Evolutionary conservation across 92 coral and sea anemone species (phyloP).

Genomic region (Paragorgia papillata): DNA sequence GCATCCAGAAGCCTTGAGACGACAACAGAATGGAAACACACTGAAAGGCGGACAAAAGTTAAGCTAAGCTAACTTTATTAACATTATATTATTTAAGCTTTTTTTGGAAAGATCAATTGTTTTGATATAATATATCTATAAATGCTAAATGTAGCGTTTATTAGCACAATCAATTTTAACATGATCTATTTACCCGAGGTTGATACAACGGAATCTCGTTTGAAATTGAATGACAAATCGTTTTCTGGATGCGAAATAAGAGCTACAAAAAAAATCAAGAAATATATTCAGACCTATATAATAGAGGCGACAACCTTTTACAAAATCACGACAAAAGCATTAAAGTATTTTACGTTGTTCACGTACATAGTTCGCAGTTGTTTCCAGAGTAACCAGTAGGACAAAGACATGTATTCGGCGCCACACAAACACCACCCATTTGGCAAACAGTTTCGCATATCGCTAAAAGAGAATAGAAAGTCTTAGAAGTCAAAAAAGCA

Average conservation of each 20-base stretch:
- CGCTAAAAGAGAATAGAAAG: conserved; percentile 40
- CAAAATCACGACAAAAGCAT: neutral
- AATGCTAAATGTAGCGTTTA: too few relatives aligned
- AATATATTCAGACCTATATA: neutral
- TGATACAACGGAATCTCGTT: neutral
- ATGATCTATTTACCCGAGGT: conserved; percentile 4
- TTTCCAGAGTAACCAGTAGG: conserved; percentile 70
- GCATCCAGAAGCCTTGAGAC: too few relatives aligned
- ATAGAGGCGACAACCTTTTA: too few relatives aligned
- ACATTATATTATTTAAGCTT: too few relatives aligned
- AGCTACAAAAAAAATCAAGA: neutral
- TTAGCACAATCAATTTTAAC: too few relatives aligned
- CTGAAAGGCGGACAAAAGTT: too few relatives aligned
- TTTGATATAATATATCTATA: too few relatives aligned
- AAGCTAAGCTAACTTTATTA: too few relatives aligned
- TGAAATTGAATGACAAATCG: conserved; percentile 17
- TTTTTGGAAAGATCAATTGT: too few relatives aligned
- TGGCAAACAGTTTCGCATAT: conserved; percentile 58
- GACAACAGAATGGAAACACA: too few relatives aligned
- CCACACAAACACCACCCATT: conserved; percentile 62
- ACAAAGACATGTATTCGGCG: conserved; percentile 69
- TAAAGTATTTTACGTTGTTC: neutral
- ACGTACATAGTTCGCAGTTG: conserved; percentile 70
- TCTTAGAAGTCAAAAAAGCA: neutral
- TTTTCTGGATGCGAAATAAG: conserved; percentile 30